Base-by-base conservation (phyloP, 2,113 vertebrate species). In the Crotalus helleri region DNA sequence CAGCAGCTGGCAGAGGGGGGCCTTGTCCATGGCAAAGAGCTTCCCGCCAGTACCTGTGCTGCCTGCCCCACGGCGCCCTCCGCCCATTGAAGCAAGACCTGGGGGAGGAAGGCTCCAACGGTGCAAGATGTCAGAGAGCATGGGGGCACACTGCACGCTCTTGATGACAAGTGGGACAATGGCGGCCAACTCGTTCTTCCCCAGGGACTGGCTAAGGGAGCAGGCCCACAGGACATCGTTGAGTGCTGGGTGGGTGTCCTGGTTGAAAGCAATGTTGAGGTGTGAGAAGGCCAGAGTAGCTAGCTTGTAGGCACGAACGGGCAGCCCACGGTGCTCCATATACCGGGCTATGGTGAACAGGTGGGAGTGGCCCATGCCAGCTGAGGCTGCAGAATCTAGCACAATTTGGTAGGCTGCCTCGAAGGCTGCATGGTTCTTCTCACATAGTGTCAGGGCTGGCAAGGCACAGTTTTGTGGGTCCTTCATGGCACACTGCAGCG, bases 161-260 rank as follows among this genome's bases (percentile, higher is more conserved):
- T 97, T 97, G 92, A 98, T 97, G 88, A 98, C 96, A 7, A 98
- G 95, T 0, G 97, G 97, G 3, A 98, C 97, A 0, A 98, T 95
- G 95, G 96, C 97, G 0, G 97, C 97, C 51, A 97, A 93, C 92
- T 98, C 97, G 0, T 95, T 96, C 85, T 97, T 97, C 39, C 97
- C 97, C 93, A 98, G 94, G 0, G 97, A 97, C 92, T 97, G 97
- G 94, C 97, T 97, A 87, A 98, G 96, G 0, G 97, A 97, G 93
- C 97, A 98, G 88, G 97, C 96, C 97, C 97, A 98, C 69, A 97
- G 97, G 85, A 98, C 97, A 0, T 97, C 97, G 0, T 96, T 97
- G 94, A 97, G 96, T 0, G 97, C 97, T 0, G 97, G 97, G 93
- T 98, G 97, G 85, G 97, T 96, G 95, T 98, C 97, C 94, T 98